These are phyloP conservation scores for Resseliella maxima DNA, from an alignment of 2,888 invertebrate genomes.

Conservation along the genomic window DNA sequence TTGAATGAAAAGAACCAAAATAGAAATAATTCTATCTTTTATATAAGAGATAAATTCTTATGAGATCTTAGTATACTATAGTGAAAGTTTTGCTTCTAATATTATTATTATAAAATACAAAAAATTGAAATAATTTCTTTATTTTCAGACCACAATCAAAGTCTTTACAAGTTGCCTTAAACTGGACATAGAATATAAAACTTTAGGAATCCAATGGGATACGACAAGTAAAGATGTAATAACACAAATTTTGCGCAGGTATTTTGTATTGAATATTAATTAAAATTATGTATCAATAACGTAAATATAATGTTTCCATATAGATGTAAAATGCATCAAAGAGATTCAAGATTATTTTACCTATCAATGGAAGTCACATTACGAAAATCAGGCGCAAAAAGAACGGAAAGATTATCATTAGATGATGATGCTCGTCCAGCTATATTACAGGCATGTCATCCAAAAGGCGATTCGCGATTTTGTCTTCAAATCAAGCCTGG, in stretches of 20 bases:
- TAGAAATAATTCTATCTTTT: no score
- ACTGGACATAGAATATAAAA: conserved; percentile 96
- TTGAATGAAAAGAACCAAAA: no score
- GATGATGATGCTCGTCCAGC: conserved; percentile 92
- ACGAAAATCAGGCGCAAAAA: conserved; percentile 83
- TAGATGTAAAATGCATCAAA: conserved; percentile 83
- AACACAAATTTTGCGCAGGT: conserved; percentile 79
- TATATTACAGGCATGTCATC: conserved; percentile 92
- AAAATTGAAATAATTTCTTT: conserved; percentile 58
- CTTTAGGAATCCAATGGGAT: conserved; percentile 87
- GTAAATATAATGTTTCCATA: neutral
- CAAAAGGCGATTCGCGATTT: conserved; percentile 92
- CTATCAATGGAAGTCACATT: conserved; percentile 95
- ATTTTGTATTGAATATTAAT: conserved; percentile 61
- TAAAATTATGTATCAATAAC: neutral
- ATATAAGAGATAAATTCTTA: no score
- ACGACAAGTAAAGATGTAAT: conserved; percentile 75
- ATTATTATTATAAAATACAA: neutral
- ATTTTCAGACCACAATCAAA: conserved; percentile 87
- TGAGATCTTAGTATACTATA: no score
- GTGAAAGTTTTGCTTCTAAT: no score
- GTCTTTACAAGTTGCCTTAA: conserved; percentile 90
- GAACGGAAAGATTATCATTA: conserved; percentile 82
- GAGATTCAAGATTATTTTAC: conserved; percentile 92
- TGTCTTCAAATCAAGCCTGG: conserved; percentile 88